Percentiles rank a stretch among this genome's conserved stretches.
Evolutionary conservation across 2,113 vertebrate genomes (phyloP).

Genomic region (Taxidea taxus): DNA sequence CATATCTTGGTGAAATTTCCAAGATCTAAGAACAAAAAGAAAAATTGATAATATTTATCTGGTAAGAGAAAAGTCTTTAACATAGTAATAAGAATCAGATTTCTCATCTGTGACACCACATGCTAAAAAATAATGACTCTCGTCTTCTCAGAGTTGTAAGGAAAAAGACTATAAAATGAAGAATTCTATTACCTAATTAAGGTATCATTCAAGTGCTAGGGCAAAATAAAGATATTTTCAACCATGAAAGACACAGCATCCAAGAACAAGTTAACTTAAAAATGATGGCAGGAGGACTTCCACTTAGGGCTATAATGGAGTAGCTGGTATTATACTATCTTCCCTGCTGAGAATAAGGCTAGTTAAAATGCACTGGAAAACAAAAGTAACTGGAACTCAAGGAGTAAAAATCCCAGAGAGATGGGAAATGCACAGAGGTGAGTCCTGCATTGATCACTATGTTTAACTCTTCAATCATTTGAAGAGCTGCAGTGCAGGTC

Average conservation of each 20-base stretch:
- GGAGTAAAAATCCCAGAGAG: neutral
- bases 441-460: neutral
- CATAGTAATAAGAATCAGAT: neutral
- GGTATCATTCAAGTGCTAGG: neutral
- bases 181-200: neutral
- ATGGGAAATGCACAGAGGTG: neutral
- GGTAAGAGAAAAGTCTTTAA: neutral
- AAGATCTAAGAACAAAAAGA: neutral
- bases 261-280: neutral
- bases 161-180: neutral
- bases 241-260: neutral
- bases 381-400: neutral
- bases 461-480: neutral
- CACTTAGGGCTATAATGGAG: neutral
- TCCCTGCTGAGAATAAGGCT: neutral
- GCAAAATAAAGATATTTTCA: neutral
- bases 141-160: neutral
- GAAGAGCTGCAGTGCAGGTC: neutral
- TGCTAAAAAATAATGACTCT: neutral
- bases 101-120: neutral
- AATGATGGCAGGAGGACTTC: neutral
- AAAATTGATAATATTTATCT: neutral
- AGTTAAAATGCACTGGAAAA: neutral
- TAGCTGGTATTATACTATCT: neutral
- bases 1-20: neutral